These are phyloP conservation scores for Temnothorax unifasciatus DNA, from an alignment of 2,888 invertebrate genomes.

Conservation along the genomic window DNA sequence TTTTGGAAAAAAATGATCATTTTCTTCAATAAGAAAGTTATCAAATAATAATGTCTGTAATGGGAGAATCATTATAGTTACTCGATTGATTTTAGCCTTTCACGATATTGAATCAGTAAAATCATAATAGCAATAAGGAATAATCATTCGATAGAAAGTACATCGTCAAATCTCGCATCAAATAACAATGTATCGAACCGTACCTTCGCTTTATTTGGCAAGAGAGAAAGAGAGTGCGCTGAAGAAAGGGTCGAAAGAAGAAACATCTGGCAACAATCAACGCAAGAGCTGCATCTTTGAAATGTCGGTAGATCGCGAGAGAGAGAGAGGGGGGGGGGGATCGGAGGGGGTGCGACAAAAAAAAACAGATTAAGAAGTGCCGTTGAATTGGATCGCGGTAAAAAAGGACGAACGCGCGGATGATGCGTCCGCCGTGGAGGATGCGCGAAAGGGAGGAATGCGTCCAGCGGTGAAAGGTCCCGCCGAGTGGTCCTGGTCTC, in stretches of 20 bases:
- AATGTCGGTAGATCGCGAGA: conserved; percentile 70
- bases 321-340: conserved; percentile 10
- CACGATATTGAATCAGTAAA: not conserved
- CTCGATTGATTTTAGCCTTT: not conserved
- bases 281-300: conserved; percentile 74
- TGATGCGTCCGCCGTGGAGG: conserved; percentile 46
- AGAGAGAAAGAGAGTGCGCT: conserved; percentile 60
- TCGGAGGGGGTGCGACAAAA: conserved; percentile 44
- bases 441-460: conserved; percentile 42
- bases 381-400: conserved; percentile 67
- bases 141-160: not conserved
- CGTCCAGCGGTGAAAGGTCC: conserved; percentile 40
- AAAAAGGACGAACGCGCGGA: conserved; percentile 42
- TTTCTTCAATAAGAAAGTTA: not conserved
- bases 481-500: not conserved
- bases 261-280: conserved; percentile 82
- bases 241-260: conserved; percentile 70
- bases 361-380: conserved; percentile 67
- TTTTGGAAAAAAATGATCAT: not conserved
- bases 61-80: not conserved
- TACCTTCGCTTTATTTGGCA: conserved; percentile 64
- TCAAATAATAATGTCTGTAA: not conserved
- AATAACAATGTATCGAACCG: conserved; percentile 4
- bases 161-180: not conserved
- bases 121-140: not conserved